Evolutionary conservation across 2,113 vertebrate species (phyloP).

Genomic region (Pampusana beccarii): DNA sequence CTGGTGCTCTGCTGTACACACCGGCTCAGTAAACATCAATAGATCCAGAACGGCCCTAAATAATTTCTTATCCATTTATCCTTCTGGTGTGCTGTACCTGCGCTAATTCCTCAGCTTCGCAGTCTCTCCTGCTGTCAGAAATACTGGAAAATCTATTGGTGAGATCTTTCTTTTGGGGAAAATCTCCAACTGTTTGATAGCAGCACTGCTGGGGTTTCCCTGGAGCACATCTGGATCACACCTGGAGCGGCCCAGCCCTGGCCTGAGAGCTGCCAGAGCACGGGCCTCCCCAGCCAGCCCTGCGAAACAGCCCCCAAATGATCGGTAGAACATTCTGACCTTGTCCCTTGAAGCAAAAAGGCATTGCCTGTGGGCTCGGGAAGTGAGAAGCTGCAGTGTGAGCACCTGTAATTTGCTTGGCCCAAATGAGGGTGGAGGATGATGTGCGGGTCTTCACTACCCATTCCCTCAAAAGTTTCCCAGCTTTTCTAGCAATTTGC

Average conservation of each 20-base stretch:
- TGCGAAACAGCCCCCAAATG: background rate
- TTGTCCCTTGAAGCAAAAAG: background rate
- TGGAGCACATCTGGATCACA: no score
- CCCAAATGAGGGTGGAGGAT: background rate
- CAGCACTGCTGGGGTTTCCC: background rate
- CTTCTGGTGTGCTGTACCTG: background rate
- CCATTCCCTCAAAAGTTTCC: background rate
- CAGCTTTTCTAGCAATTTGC: background rate
- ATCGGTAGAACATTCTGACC: fast-evolving
- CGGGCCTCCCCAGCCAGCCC: fast-evolving
- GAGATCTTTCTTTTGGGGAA: background rate
- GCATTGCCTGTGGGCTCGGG: fast-evolving
- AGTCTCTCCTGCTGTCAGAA: background rate
- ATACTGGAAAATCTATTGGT: background rate
- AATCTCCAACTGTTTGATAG: background rate
- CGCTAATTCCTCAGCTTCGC: background rate
- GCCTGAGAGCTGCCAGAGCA: background rate
- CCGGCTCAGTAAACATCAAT: background rate
- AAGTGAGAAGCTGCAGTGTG: background rate
- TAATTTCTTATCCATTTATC: background rate
- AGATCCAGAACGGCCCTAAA: background rate
- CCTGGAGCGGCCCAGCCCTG: background rate
- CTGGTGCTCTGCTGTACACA: background rate
- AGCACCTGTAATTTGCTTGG: background rate
- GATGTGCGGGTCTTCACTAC: background rate